Percentiles rank a stretch among this genome's conserved stretches.
These are phyloP conservation scores for Menidia beryllina DNA, from an alignment of 2,113 vertebrate species.

Conservation along the genomic window DNA sequence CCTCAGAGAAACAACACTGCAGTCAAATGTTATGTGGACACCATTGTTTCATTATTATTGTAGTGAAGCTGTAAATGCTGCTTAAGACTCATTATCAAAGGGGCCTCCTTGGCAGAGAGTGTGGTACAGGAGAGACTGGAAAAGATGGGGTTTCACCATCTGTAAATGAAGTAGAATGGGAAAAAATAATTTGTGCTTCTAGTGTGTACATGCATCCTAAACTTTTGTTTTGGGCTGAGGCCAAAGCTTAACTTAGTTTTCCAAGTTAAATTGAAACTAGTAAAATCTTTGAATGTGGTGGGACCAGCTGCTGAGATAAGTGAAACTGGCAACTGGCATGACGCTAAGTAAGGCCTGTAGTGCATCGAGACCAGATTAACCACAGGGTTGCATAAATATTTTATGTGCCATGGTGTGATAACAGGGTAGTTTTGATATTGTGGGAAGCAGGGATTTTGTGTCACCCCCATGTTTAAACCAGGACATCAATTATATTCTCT, in stretches of 20 bases:
- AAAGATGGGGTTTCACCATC: slow-evolving; percentile 61
- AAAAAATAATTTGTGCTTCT: slow-evolving; percentile 28
- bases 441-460: not conserved
- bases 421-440: not conserved
- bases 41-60: slow-evolving; percentile 74
- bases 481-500: not conserved
- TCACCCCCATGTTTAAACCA: not conserved
- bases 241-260: slow-evolving; percentile 57
- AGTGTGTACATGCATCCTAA: slow-evolving; percentile 49
- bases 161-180: slow-evolving; percentile 36
- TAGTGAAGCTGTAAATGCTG: slow-evolving; percentile 73
- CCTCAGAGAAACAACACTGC: slow-evolving; percentile 57
- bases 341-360: slow-evolving; percentile 31
- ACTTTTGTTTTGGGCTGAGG: slow-evolving; percentile 48
- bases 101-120: slow-evolving; percentile 66
- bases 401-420: not conserved
- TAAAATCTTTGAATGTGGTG: slow-evolving; percentile 53
- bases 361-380: slow-evolving; percentile 35
- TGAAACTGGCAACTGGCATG: slow-evolving; percentile 28
- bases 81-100: slow-evolving; percentile 72
- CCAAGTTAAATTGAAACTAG: slow-evolving; percentile 56
- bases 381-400: slow-evolving; percentile 14
- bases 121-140: slow-evolving; percentile 61
- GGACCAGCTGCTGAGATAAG: slow-evolving; percentile 36
- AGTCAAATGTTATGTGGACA: slow-evolving; percentile 75